A percentile compares a stretch with the other conserved stretches of the same genome.
These are phyloP conservation scores for Panagrolaimus sp. DNA, from an alignment of 1,140 invertebrate genomes.

Conservation along the genomic window DNA sequence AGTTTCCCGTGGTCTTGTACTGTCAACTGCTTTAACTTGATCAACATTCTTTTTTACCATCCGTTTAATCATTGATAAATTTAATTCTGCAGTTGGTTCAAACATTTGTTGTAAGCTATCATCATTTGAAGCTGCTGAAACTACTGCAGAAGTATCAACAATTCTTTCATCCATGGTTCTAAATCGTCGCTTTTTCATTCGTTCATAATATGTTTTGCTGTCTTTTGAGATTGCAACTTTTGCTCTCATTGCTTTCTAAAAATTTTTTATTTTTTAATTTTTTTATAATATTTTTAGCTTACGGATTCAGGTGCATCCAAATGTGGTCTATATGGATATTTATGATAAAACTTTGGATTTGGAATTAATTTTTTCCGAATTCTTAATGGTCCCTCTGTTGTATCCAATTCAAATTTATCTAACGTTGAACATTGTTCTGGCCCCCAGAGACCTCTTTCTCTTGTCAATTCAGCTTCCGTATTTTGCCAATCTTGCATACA, in stretches of 20 bases:
- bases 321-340: slow-evolving; percentile 87
- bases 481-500: slow-evolving; percentile 71
- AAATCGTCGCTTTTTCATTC: slow-evolving; percentile 59
- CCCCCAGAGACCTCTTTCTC: slow-evolving; percentile 92
- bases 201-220: slow-evolving; percentile 80
- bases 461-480: slow-evolving; percentile 79
- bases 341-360: slow-evolving; percentile 85
- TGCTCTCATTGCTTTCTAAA: slow-evolving; percentile 49
- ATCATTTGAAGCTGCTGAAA: slow-evolving; percentile 23
- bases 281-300: not conserved
- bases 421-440: slow-evolving; percentile 69
- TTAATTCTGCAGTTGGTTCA: slow-evolving; percentile 26
- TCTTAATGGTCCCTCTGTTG: slow-evolving; percentile 89
- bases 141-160: slow-evolving; percentile 34
- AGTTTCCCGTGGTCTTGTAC: slow-evolving; percentile 46
- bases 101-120: slow-evolving; percentile 22
- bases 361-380: slow-evolving; percentile 94
- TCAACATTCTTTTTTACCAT: slow-evolving; percentile 47
- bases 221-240: slow-evolving; percentile 67
- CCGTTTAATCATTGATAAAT: slow-evolving; percentile 44
- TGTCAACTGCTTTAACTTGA: slow-evolving; percentile 61
- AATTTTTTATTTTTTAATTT: slow-evolving; percentile 22
- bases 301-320: slow-evolving; percentile 63
- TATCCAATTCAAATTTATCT: slow-evolving; percentile 94
- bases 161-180: slow-evolving; percentile 55